phyloP scores from a whole-genome alignment of 2,797 vertebrate genomes.

The Phylloscopus collybita region DNA sequence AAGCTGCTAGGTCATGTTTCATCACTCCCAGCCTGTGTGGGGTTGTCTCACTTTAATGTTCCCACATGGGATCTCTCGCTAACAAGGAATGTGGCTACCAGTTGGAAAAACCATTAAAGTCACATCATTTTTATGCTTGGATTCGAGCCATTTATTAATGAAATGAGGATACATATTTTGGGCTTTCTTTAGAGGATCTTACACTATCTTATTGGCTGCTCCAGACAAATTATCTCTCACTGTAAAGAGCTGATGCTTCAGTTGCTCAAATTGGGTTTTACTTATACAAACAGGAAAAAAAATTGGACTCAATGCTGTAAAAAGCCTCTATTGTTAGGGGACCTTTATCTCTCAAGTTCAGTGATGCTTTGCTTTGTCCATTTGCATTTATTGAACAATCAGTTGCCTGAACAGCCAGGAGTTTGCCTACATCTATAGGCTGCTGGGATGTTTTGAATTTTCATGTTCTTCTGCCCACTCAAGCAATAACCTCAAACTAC shows the following conservation, averaged over 20 bases:
- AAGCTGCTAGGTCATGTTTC: constrained; percentile 34
- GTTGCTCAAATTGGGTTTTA: constrained; percentile 45
- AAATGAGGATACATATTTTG: background rate
- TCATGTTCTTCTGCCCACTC: constrained; percentile 35
- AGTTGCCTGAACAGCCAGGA: constrained; percentile 16
- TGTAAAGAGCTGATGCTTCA: constrained; percentile 12
- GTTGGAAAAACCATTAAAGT: constrained; percentile 53
- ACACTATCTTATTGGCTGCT: background rate
- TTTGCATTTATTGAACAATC: constrained; percentile 55
- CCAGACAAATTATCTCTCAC: constrained; percentile 11
- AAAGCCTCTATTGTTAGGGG: constrained; percentile 43
- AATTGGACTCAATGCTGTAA: background rate
- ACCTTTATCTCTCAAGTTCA: constrained; percentile 64
- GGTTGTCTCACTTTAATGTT: constrained; percentile 31
- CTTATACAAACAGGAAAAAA: constrained; percentile 35
- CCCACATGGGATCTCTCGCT: background rate
- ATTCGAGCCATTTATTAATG: constrained; percentile 45
- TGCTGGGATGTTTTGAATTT: constrained; percentile 32
- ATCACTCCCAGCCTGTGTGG: background rate
- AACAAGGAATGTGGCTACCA: constrained; percentile 47
- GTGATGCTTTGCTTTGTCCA: constrained; percentile 40
- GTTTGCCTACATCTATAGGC: constrained; percentile 21
- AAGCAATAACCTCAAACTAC: constrained; percentile 18
- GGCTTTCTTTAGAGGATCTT: constrained; percentile 46
- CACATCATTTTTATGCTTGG: constrained; percentile 5